A percentile compares a stretch with the other conserved stretches of the same genome.
These are phyloP conservation scores for Pseudotriccus pelzelni DNA, from an alignment of 2,797 vertebrate species.

Conservation along the genomic window DNA sequence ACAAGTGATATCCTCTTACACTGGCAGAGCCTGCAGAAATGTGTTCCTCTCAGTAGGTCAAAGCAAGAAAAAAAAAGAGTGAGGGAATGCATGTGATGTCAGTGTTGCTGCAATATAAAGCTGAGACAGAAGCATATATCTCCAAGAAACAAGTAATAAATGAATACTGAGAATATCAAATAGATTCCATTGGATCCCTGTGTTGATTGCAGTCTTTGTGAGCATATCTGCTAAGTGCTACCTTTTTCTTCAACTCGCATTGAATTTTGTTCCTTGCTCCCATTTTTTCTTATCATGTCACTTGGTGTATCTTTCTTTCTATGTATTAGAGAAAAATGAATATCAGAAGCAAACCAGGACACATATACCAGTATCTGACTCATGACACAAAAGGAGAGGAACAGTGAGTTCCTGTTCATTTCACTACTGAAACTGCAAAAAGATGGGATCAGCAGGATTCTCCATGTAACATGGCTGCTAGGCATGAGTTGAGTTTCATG, in stretches of 20 bases:
- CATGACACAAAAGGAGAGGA: neutral
- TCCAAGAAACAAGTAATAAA: neutral
- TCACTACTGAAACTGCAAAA: neutral
- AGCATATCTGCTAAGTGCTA: neutral
- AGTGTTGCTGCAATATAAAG: neutral
- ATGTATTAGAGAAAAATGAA: neutral
- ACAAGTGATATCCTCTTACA: conserved; percentile 19
- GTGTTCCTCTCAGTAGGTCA: conserved; percentile 3
- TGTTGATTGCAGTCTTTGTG: neutral
- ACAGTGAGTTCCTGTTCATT: neutral
- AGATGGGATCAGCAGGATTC: neutral
- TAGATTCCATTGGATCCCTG: neutral
- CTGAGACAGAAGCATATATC: neutral
- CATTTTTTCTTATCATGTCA: neutral
- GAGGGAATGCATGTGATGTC: neutral
- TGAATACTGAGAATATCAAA: neutral
- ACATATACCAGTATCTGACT: neutral
- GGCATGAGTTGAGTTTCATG: neutral
- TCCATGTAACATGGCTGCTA: neutral
- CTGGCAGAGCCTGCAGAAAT: conserved; percentile 16
- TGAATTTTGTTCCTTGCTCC: neutral
- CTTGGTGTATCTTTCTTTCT: neutral
- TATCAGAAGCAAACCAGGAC: neutral
- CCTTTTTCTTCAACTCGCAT: neutral
- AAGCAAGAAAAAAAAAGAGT: neutral